Base-by-base conservation (phyloP, 2,797 vertebrate genomes). In the Centroberyx gerrardi region DNA sequence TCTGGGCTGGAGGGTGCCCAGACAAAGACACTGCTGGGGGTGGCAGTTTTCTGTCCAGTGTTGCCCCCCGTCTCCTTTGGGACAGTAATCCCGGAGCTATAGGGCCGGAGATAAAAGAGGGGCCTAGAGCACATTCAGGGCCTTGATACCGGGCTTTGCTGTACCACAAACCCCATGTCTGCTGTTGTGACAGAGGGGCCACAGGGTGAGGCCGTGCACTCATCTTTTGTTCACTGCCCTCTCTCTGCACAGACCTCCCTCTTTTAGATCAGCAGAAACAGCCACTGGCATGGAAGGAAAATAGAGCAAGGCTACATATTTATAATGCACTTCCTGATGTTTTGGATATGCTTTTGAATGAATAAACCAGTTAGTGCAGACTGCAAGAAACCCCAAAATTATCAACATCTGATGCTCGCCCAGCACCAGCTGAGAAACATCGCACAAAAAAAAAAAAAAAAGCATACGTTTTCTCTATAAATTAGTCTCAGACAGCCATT, bases 1-100 rank as follows among this genome's bases (percentile, higher is more conserved):
- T 78, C 60, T 74, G 54, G 60, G 78, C 79, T 60, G 49, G 56
- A 71, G 63, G 12, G 68, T 70, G 59, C 74, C 8, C 17, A 77
- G 72, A 94, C 92, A 94, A 94, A 93, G 82, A 89, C 82, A 79
- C 58, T 92, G 93, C 92, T 92, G 81, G 83, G 52, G 79, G 65
- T 70, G 67, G 92, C 90, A 85, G 80, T 91, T 95, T 94, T 92
- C 56, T 62, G 63, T 55, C 67, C 80, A 71, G 74, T 31, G 86
- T 76, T 82, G 75, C 78, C 64, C 55, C 68, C 69, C 63, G 65
- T 88, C 80, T 88, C 86, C 83, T 89, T 85, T 91, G 83, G 90
- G 88, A 70, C 78, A 76, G 84, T 95, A 94, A 95, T 94, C 93
- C 94, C 64, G 78, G 72, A 3, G 76, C 87, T 93, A 90, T 83